These are phyloP conservation scores for Junonia oenone DNA, from an alignment of 2,888 invertebrate species.

Conservation along the genomic window DNA sequence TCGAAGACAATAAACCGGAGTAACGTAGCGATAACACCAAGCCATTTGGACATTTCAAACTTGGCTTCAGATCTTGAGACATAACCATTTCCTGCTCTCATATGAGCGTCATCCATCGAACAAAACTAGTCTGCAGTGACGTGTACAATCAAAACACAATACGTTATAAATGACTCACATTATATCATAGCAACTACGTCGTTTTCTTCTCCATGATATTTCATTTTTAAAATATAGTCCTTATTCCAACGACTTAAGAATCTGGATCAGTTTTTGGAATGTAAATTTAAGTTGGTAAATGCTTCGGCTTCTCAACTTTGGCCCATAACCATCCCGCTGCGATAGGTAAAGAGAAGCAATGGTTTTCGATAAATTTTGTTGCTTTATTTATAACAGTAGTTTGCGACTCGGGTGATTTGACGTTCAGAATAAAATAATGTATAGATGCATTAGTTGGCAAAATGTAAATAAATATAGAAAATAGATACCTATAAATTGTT, in stretches of 20 bases:
- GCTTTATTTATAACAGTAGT: slow-evolving; percentile 44
- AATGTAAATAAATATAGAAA: background rate
- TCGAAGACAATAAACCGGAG: slow-evolving; percentile 57
- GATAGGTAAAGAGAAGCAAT: slow-evolving; percentile 58
- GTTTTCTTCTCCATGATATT: slow-evolving; percentile 10
- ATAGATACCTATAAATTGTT: no score
- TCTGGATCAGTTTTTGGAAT: slow-evolving; percentile 4
- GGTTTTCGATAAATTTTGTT: slow-evolving; percentile 52
- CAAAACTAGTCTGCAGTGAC: slow-evolving; percentile 62
- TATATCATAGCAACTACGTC: slow-evolving; percentile 39
- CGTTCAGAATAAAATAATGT: slow-evolving; percentile 25
- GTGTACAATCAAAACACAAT: slow-evolving; percentile 75
- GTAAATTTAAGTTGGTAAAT: slow-evolving; percentile 33
- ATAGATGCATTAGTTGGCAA: background rate
- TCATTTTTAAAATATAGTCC: slow-evolving; percentile 21
- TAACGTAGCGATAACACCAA: slow-evolving; percentile 54
- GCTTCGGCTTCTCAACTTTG: slow-evolving; percentile 54
- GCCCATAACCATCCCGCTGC: slow-evolving; percentile 61
- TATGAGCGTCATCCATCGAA: slow-evolving; percentile 55
- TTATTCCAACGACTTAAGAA: slow-evolving; percentile 14
- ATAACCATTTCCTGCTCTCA: slow-evolving; percentile 34
- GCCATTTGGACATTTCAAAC: slow-evolving; percentile 58
- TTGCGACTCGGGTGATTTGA: slow-evolving; percentile 40
- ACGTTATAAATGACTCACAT: slow-evolving; percentile 72
- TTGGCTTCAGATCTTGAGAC: slow-evolving; percentile 45